Conservation (phyloP, 1,140 invertebrate genomes). For the Brachionus asplanchnoidis region DNA sequence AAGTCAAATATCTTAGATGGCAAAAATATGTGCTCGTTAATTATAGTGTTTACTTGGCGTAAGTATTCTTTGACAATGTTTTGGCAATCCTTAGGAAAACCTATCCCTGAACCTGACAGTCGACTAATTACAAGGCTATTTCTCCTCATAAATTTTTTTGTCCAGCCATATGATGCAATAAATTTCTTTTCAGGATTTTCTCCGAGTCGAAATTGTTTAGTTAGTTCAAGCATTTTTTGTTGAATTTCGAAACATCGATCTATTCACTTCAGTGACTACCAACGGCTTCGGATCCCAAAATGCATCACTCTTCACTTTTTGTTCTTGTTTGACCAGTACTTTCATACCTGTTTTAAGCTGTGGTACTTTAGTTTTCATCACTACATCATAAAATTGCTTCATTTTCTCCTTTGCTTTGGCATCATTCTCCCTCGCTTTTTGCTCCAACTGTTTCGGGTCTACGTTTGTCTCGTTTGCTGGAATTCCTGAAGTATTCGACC, state of each 20-base stretch:
- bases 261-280: neutral
- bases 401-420: neutral
- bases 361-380: neutral
- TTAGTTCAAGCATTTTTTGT: no score
- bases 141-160: neutral
- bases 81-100: no score
- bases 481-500: neutral
- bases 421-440: neutral
- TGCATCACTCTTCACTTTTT: neutral
- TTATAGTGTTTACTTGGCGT: no score
- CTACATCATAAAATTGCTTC: neutral
- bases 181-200: neutral
- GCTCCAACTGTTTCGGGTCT: neutral
- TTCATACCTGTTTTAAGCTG: neutral
- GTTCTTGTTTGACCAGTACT: neutral
- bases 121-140: no score
- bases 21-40: no score
- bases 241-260: neutral
- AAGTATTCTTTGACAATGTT: no score
- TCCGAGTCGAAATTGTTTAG: no score
- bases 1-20: no score
- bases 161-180: neutral
- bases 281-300: neutral
- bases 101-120: no score
- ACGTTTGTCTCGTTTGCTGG: neutral